Evolutionary conservation across 2,888 invertebrate genomes (phyloP).

Genomic region (Pheosia gnoma): DNA sequence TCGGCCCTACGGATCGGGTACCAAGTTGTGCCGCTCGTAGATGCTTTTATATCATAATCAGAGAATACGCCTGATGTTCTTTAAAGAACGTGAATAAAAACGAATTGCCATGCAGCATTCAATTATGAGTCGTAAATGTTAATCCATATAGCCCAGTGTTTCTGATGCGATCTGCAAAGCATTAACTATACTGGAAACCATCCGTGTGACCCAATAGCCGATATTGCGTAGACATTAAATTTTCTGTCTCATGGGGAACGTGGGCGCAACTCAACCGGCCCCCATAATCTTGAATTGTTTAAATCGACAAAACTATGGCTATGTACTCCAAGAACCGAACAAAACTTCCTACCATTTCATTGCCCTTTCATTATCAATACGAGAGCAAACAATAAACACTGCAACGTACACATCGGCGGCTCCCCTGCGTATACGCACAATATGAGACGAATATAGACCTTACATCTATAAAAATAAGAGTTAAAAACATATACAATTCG

Average conservation of each 20-base stretch:
- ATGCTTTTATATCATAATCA: too few species aligned
- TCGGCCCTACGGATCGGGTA: too few species aligned
- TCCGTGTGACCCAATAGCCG: too few species aligned
- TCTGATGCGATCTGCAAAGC: too few species aligned
- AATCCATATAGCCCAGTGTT: too few species aligned
- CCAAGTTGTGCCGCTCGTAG: too few species aligned
- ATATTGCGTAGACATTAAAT: neutral
- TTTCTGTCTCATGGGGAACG: neutral
- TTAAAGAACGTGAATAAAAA: too few species aligned
- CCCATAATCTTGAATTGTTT: neutral
- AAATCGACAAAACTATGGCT: slow-evolving; percentile 11
- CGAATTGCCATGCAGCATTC: too few species aligned
- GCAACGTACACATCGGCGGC: slow-evolving; percentile 42
- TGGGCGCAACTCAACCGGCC: neutral
- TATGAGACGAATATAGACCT: slow-evolving; percentile 31
- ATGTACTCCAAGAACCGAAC: slow-evolving; percentile 18
- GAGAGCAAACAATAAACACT: slow-evolving; percentile 38
- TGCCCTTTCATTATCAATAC: slow-evolving; percentile 38
- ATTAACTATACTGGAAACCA: too few species aligned
- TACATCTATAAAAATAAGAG: slow-evolving; percentile 32
- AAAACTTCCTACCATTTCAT: slow-evolving; percentile 35
- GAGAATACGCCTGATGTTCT: too few species aligned
- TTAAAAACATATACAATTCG: slow-evolving; percentile 31
- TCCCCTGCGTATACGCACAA: slow-evolving; percentile 31
- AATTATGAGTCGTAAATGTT: too few species aligned